These are phyloP conservation scores for Callaeas wilsoni DNA, from an alignment of 2,113 vertebrate genomes.

Conservation along the genomic window DNA sequence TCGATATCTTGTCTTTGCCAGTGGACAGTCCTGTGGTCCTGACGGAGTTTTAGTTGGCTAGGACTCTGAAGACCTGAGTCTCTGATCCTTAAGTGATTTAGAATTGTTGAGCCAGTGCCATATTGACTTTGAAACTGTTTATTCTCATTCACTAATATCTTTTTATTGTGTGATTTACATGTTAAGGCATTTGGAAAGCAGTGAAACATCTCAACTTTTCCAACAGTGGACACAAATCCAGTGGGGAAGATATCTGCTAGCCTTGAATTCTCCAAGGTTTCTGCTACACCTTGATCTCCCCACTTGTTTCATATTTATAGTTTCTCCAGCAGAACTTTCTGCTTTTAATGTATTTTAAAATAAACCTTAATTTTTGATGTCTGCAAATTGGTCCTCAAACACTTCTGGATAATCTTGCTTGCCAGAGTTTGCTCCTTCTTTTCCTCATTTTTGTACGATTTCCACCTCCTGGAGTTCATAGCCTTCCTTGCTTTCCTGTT, in stretches of 20 bases:
- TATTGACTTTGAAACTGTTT: neutral
- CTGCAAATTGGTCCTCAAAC: neutral
- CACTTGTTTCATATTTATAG: neutral
- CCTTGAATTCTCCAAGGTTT: neutral
- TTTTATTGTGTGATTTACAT: neutral
- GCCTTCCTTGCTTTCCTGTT: neutral
- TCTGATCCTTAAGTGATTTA: neutral
- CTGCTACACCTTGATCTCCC: neutral
- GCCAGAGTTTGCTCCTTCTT: neutral
- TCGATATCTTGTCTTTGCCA: rapidly evolving
- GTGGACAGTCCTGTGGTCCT: neutral
- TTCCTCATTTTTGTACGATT: neutral
- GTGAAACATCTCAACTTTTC: neutral
- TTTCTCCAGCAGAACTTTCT: neutral
- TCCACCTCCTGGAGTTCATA: neutral
- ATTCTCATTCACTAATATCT: neutral
- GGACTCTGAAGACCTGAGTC: neutral
- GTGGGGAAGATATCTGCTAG: neutral
- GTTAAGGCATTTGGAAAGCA: neutral
- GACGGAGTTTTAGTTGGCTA: neutral
- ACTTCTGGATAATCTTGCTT: neutral
- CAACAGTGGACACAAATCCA: neutral
- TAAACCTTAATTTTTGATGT: neutral
- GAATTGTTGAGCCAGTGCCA: neutral
- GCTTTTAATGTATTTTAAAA: neutral